These are phyloP conservation scores for Drosophila gunungcola DNA, from an alignment of 1,140 invertebrate genomes.

Conservation along the genomic window DNA sequence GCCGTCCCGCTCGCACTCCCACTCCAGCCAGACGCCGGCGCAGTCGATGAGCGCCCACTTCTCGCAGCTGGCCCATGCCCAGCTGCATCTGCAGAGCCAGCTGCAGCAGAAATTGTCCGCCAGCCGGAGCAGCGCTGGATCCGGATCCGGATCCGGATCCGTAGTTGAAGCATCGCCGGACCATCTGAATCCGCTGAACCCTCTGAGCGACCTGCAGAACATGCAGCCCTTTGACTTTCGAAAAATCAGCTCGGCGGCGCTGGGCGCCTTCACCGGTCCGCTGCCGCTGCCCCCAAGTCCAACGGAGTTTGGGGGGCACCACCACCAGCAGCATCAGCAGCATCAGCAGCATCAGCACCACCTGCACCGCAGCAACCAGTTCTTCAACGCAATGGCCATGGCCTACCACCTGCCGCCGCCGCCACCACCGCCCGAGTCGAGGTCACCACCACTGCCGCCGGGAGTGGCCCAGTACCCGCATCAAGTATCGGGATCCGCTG, in stretches of 20 bases:
- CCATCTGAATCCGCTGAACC: constrained; percentile 86
- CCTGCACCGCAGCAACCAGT: constrained; percentile 85
- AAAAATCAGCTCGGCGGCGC: constrained; percentile 88
- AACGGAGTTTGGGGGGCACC: constrained; percentile 81
- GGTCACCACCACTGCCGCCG: neutral
- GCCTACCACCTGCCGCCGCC: constrained; percentile 88
- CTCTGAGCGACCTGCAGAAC: constrained; percentile 94
- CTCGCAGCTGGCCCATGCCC: constrained; percentile 86
- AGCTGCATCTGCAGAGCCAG: constrained; percentile 86
- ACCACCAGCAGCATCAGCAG: constrained; percentile 69
- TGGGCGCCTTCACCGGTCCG: constrained; percentile 73
- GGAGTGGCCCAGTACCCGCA: constrained; percentile 15
- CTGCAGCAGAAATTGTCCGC: constrained; percentile 85
- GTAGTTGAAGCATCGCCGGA: neutral
- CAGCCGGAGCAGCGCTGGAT: constrained; percentile 57
- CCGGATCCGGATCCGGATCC: neutral
- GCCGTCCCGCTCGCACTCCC: constrained; percentile 3
- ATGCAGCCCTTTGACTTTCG: constrained; percentile 98
- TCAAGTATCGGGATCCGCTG: constrained; percentile 10
- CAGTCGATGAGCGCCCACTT: constrained; percentile 79
- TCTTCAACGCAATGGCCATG: constrained; percentile 86
- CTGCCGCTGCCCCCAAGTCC: constrained; percentile 61
- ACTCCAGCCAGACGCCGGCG: constrained; percentile 15
- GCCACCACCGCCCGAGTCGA: constrained; percentile 85
- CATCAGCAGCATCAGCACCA: constrained; percentile 79